Conservation (phyloP, 2,113 vertebrate species). For the Phycodurus eques region DNA sequence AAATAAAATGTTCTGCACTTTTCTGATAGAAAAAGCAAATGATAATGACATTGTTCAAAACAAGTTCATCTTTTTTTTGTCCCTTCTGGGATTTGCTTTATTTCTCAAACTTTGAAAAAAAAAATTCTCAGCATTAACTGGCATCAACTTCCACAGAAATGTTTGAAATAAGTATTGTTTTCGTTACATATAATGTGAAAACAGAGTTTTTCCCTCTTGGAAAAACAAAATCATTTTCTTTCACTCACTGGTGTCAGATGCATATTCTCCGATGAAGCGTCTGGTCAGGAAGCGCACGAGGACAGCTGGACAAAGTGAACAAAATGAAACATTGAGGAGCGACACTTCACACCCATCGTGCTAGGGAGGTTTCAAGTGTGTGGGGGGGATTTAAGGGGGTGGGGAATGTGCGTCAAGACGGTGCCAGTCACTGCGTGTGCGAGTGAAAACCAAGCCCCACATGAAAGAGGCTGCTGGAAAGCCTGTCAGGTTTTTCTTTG, state of each 20-base stretch:
- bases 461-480: constrained; percentile 36
- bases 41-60: no score
- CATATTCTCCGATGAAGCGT: constrained; percentile 77
- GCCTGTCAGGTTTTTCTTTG: constrained; percentile 28
- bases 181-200: no score
- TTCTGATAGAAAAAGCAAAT: no score
- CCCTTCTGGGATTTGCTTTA: no score
- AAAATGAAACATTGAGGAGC: constrained; percentile 19
- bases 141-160: no score
- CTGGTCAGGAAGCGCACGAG: constrained; percentile 76
- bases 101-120: no score
- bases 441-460: constrained; percentile 36
- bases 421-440: constrained; percentile 16
- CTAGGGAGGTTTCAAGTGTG: constrained; percentile 17
- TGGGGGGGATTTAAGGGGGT: background rate
- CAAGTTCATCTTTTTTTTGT: no score
- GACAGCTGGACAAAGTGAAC: constrained; percentile 61
- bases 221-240: background rate
- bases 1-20: no score
- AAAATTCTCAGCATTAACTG: no score
- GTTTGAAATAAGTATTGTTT: no score
- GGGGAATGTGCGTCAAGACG: background rate
- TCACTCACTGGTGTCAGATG: constrained; percentile 71
- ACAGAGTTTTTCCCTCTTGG: no score
- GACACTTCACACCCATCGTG: constrained; percentile 13